Conservation (phyloP, 2,113 vertebrate genomes). For the Mystacornis crossleyi region DNA sequence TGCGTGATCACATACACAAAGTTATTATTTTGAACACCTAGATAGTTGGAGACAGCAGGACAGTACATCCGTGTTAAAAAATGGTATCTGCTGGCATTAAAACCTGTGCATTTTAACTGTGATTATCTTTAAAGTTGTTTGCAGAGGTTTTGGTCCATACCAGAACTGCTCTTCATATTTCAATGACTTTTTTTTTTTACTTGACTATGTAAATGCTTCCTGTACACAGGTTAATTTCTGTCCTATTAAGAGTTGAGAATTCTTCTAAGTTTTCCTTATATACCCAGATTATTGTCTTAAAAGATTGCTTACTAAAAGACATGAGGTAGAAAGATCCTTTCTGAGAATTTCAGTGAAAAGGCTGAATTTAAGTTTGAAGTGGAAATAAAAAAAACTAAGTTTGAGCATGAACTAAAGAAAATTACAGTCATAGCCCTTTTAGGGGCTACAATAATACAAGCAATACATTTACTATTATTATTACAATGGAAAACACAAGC, state of each 20-base stretch:
- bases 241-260: neutral
- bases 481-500: conserved; percentile 20
- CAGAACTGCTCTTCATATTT: neutral
- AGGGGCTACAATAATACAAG: neutral
- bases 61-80: neutral
- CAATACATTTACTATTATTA: conserved; percentile 41
- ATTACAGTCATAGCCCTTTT: neutral
- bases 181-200: neutral
- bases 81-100: neutral
- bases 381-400: neutral
- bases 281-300: neutral
- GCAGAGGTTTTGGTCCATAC: neutral
- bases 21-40: neutral
- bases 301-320: neutral
- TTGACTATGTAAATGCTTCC: neutral
- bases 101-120: neutral
- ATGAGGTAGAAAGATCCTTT: neutral
- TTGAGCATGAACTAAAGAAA: neutral
- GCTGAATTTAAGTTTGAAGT: neutral
- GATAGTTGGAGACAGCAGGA: neutral
- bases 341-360: neutral
- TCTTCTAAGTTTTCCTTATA: neutral
- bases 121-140: neutral
- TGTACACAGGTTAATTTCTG: neutral
- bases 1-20: neutral